These are phyloP conservation scores for Oryzias woworae DNA, from an alignment of 2,113 vertebrate genomes.

Conservation along the genomic window DNA sequence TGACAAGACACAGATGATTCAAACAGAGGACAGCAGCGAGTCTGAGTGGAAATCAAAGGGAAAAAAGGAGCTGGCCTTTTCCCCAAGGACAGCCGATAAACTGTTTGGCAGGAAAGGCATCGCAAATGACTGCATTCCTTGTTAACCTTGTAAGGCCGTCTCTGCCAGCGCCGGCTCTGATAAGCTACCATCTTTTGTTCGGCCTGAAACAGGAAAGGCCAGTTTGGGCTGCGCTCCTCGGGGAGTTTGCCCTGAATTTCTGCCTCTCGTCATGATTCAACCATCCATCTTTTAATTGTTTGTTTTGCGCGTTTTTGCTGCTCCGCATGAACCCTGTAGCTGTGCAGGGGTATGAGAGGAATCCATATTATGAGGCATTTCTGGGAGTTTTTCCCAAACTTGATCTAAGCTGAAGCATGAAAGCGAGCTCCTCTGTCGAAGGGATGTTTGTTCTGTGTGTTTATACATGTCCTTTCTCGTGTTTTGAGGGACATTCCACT, in stretches of 20 bases:
- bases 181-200: conserved; percentile 47
- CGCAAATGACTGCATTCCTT: conserved; percentile 68
- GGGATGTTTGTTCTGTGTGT: conserved; percentile 38
- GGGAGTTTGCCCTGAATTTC: conserved; percentile 22
- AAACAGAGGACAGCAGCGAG: neutral
- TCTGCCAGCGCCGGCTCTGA: conserved; percentile 48
- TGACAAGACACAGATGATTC: no score
- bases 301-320: conserved; percentile 3
- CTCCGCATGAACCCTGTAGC: conserved; percentile 19
- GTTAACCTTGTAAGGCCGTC: conserved; percentile 66
- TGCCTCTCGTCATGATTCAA: conserved; percentile 15
- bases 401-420: conserved; percentile 11
- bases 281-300: conserved; percentile 34
- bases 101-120: conserved; percentile 68
- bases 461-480: conserved; percentile 38
- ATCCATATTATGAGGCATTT: conserved; percentile 14
- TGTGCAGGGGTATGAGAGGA: conserved; percentile 13
- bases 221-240: conserved; percentile 37
- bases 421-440: conserved; percentile 11
- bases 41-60: conserved; percentile 2
- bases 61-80: conserved; percentile 41
- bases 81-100: conserved; percentile 69
- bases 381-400: conserved; percentile 28
- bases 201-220: conserved; percentile 46
- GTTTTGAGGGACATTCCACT: conserved; percentile 47